Evolutionary conservation across 2,113 vertebrate species (phyloP).

Genomic region (Calidris pygmaea): DNA sequence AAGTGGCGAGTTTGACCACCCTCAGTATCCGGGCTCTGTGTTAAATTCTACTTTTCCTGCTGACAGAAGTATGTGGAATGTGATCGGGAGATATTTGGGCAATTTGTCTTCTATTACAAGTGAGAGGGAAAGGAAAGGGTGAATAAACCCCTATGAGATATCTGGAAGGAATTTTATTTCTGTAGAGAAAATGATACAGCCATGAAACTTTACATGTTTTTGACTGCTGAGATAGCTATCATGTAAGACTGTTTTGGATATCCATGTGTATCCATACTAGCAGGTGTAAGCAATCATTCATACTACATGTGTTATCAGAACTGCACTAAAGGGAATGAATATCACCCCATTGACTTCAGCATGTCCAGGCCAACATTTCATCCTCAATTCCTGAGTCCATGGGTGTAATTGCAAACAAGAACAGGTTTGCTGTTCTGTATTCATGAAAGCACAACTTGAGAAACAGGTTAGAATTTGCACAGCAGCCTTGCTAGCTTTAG

Average conservation of each 20-base stretch:
- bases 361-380: background rate
- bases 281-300: background rate
- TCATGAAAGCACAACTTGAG: background rate
- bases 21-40: background rate
- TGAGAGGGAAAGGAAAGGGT: background rate
- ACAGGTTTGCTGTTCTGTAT: background rate
- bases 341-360: background rate
- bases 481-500: background rate
- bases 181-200: background rate
- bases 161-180: background rate
- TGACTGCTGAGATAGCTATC: background rate
- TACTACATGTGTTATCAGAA: background rate
- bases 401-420: background rate
- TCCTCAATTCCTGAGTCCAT: background rate
- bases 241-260: background rate
- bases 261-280: background rate
- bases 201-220: background rate
- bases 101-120: constrained; percentile 45
- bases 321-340: background rate
- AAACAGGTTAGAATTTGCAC: background rate
- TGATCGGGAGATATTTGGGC: constrained; percentile 33
- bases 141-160: background rate
- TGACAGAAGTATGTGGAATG: constrained; percentile 54
- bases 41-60: constrained; percentile 40
- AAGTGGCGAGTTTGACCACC: constrained; percentile 44